These are phyloP conservation scores for Candoia aspera DNA, from an alignment of 2,113 vertebrate species.

Conservation along the genomic window DNA sequence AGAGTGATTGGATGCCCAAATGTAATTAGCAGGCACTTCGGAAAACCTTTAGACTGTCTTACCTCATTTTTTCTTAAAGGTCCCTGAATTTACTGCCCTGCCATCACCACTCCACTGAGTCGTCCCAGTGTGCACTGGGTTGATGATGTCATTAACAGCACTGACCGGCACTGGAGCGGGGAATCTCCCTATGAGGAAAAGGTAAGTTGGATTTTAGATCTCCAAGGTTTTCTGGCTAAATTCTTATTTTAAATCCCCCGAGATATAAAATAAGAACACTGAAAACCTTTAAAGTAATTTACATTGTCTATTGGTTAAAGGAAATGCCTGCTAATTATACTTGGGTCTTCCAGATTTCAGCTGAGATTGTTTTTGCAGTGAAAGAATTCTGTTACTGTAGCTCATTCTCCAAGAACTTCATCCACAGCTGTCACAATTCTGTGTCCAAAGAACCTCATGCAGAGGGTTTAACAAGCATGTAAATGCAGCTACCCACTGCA, in stretches of 20 bases:
- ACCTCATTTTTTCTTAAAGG: slow-evolving; percentile 81
- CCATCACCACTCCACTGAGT: slow-evolving; percentile 82
- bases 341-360: slow-evolving; percentile 71
- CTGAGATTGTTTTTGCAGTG: slow-evolving; percentile 22
- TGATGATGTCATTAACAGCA: slow-evolving; percentile 80
- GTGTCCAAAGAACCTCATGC: slow-evolving; percentile 24
- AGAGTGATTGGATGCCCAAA: slow-evolving; percentile 71
- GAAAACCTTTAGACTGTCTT: slow-evolving; percentile 84
- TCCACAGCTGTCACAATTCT: slow-evolving; percentile 23
- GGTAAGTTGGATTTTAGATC: slow-evolving; percentile 82
- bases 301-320: slow-evolving; percentile 73
- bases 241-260: slow-evolving; percentile 77
- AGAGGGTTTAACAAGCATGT: slow-evolving; percentile 25
- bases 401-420: slow-evolving; percentile 35
- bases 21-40: slow-evolving; percentile 80
- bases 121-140: slow-evolving; percentile 79
- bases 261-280: slow-evolving; percentile 76
- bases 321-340: slow-evolving; percentile 82
- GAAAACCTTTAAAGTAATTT: slow-evolving; percentile 76
- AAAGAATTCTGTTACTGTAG: slow-evolving; percentile 6
- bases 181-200: slow-evolving; percentile 85
- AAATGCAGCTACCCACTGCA: not conserved
- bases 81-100: slow-evolving; percentile 84
- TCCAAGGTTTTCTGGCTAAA: slow-evolving; percentile 80
- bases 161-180: slow-evolving; percentile 78